Base-by-base conservation (phyloP, 2,888 invertebrate species). In the Microctonus brassicae region DNA sequence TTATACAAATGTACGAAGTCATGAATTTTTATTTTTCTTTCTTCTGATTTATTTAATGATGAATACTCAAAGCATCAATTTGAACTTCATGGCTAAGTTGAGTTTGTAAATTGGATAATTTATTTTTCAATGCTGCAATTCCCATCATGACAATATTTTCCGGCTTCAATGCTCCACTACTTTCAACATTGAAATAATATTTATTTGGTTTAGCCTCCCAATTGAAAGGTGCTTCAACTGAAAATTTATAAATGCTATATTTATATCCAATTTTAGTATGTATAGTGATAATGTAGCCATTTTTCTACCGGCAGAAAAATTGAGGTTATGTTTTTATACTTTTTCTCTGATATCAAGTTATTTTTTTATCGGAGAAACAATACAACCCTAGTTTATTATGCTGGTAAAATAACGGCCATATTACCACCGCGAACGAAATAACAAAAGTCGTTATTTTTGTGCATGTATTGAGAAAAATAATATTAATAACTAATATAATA, bases 71-170 rank as follows among this genome's bases (percentile, higher is more conserved):
- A 6, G 94, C 95, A 89, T 96, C 96, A 85, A 92, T 93, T 86
- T 94, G 94, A 22, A 93, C 91, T 89, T 96, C 96, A 81, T 96
- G 95, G 79, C 94, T 95, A 6, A 97, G 89, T 82, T 97, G 96
- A 5, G 95, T 97, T 88, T 99, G 98, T 52, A 99, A 90, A 89
- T 99, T 98, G 36, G 96, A 94, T 29, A 99, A 90, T 89, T 99
- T 99, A 84, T 96, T 97, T 88, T 98, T 99, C 52, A 99, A 89
- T 70, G 95, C 94, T 39, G 94, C 93, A 33, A 99, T 94, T 0
- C 98, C 98, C 93, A 97, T 97, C 78, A 96, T 91, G 0, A 99
- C 97, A 81, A 99, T 98, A 85, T 96, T 98, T 88, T 99, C 98
- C 0, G 99, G 98, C 84, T 95, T 95, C 4, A 99, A 88, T 0